These are phyloP conservation scores for Neodiprion virginianus DNA, from an alignment of 1,140 invertebrate species.

Conservation along the genomic window DNA sequence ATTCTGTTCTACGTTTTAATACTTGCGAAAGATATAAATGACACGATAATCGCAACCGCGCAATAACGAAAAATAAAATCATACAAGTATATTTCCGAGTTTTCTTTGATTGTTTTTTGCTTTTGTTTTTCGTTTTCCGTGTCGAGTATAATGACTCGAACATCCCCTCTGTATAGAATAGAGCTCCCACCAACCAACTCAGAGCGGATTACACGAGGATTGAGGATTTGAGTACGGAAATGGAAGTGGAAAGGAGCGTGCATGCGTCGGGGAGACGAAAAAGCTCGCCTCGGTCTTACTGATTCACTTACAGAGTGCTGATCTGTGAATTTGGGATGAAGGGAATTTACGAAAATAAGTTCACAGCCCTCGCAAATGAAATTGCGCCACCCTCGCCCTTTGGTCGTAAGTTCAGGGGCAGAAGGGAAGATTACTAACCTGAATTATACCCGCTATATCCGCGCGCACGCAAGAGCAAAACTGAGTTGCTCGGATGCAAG, in stretches of 20 bases:
- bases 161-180: no score
- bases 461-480: background rate
- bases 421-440: no score
- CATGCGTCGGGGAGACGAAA: slow-evolving; percentile 21
- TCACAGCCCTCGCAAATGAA: slow-evolving; percentile 38
- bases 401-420: slow-evolving; percentile 1
- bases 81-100: no score
- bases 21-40: no score
- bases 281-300: slow-evolving; percentile 17
- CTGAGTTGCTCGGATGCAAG: background rate
- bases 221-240: slow-evolving; percentile 31
- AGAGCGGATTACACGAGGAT: slow-evolving; percentile 39
- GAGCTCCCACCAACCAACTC: no score
- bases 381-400: slow-evolving; percentile 39
- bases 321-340: slow-evolving; percentile 35
- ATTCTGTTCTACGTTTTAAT: no score
- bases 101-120: no score
- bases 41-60: no score
- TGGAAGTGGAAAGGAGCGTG: slow-evolving; percentile 23
- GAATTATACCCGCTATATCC: slow-evolving; percentile 11
- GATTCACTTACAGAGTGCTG: slow-evolving; percentile 36
- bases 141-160: no score
- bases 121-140: no score
- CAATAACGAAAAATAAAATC: no score
- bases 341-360: slow-evolving; percentile 30